Percentiles rank a stretch among this genome's conserved stretches.
These are phyloP conservation scores for Chiropotes sagulatus DNA, from an alignment of 2,797 vertebrate genomes.

Conservation along the genomic window DNA sequence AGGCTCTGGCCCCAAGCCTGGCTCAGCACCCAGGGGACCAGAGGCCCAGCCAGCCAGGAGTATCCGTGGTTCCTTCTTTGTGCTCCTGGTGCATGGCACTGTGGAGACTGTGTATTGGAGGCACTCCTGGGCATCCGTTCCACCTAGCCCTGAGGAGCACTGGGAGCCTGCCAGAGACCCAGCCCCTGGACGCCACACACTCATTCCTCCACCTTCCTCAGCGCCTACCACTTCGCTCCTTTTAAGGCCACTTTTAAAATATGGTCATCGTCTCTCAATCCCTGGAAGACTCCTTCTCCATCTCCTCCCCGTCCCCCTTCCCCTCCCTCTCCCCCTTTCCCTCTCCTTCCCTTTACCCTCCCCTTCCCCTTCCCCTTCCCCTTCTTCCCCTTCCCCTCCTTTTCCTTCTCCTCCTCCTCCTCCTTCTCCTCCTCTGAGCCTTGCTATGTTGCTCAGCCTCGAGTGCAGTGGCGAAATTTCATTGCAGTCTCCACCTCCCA, in stretches of 20 bases:
- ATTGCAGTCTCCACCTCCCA: not conserved
- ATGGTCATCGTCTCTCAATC: not conserved
- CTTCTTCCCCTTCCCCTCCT: no score
- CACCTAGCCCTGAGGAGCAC: not conserved
- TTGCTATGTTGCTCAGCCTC: not conserved
- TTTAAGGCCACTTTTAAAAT: not conserved
- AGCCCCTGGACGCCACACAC: no score
- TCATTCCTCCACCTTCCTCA: not conserved
- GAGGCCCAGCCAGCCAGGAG: not conserved
- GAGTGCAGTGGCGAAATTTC: not conserved
- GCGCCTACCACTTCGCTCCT: not conserved
- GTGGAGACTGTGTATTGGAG: rapidly evolving
- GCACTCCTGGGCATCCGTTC: not conserved
- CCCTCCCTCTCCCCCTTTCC: no score
- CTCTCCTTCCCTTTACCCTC: rapidly evolving
- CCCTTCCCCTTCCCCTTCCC: no score
- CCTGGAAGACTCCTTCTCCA: no score
- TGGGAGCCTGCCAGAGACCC: rapidly evolving
- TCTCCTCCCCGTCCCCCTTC: no score
- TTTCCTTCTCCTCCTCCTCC: no score
- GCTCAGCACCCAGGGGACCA: not conserved
- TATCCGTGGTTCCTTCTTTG: not conserved
- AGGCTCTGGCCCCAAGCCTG: not conserved
- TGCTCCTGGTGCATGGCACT: not conserved
- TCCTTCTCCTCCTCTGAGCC: no score